These are phyloP conservation scores for Gymnarchus niloticus DNA, from an alignment of 2,113 vertebrate genomes.

Conservation along the genomic window DNA sequence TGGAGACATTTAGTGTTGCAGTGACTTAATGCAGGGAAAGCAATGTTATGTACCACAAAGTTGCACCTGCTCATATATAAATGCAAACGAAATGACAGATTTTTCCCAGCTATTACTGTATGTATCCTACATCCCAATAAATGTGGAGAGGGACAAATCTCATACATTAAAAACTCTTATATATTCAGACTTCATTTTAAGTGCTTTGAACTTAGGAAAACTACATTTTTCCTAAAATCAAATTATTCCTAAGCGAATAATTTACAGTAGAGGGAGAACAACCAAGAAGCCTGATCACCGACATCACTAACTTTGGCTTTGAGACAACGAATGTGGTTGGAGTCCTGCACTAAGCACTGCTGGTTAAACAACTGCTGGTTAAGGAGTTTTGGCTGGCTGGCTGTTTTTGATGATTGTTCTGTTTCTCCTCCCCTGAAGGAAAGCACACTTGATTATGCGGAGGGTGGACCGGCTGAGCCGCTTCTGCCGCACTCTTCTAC, in stretches of 20 bases:
- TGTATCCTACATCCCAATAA: not conserved
- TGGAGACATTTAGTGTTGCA: not conserved
- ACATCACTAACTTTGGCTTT: not conserved
- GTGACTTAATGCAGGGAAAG: not conserved
- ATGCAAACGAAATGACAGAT: not conserved
- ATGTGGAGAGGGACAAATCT: not conserved
- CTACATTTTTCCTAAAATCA: too few species aligned
- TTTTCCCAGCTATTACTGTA: not conserved
- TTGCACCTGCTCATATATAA: not conserved
- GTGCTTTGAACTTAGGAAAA: not conserved
- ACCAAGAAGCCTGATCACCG: too few species aligned
- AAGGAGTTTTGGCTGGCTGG: not conserved
- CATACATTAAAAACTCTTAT: not conserved
- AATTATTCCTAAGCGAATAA: not conserved
- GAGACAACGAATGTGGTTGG: not conserved
- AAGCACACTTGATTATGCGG: slow-evolving; percentile 89
- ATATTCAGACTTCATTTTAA: not conserved
- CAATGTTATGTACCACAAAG: not conserved
- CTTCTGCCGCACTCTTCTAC: slow-evolving; percentile 80
- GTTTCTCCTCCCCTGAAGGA: slow-evolving; percentile 57
- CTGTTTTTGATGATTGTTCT: not conserved
- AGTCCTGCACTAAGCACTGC: not conserved
- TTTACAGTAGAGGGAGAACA: not conserved
- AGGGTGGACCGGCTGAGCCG: slow-evolving; percentile 84
- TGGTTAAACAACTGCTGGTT: not conserved